Base-by-base conservation (phyloP, 2,797 vertebrate genomes). In the Dicrostonyx torquatus region DNA sequence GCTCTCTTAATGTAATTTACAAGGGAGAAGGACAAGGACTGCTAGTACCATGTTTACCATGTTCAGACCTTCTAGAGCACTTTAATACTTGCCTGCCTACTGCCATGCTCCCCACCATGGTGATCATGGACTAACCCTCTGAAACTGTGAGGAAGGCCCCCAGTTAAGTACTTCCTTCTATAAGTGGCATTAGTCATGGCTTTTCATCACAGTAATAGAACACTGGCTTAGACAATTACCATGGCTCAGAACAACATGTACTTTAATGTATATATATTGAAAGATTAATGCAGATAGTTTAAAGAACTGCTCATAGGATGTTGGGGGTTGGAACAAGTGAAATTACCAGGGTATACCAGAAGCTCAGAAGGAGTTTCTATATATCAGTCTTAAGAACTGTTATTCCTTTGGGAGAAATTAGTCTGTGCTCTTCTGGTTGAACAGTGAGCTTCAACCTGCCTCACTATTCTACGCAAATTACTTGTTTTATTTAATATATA, bases 281-380 rank as follows among this genome's bases (percentile, higher is more conserved):
- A 29, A 48, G 37, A 78, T 20, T 76, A 17, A 79, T 34, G 66
- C 11, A 80, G 15, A 66, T 40, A 60, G 48, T 48, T 82, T 76
- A 43, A 82, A 34, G 17, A 68, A 66, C 13, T 24, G 9, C 2
- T 58, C 43, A 10, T 34, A 5, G 37, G 9, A 34, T 66, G n/a
- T 2, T 7, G 0, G 45, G 5, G 1, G 1, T 10, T 26, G 58
- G 18, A 10, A 68, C 31, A 26, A 76, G 22, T 40, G 13, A 40
- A 58, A 60, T 29, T 10, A 6, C 18, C 14, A 89, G n/a, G 22
- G n/a, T 37, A 15, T 26, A 5, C 73, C 45, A 12, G 34, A 78
- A 62, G 13, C 13, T 62, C 48, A 68, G 14, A 37, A 66, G 31
- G 29, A 4, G 22, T 78, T 24, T 92, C 72, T 45, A 10, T 7